Conservation (phyloP, 2,888 invertebrate species). For the Netelia inedita region DNA sequence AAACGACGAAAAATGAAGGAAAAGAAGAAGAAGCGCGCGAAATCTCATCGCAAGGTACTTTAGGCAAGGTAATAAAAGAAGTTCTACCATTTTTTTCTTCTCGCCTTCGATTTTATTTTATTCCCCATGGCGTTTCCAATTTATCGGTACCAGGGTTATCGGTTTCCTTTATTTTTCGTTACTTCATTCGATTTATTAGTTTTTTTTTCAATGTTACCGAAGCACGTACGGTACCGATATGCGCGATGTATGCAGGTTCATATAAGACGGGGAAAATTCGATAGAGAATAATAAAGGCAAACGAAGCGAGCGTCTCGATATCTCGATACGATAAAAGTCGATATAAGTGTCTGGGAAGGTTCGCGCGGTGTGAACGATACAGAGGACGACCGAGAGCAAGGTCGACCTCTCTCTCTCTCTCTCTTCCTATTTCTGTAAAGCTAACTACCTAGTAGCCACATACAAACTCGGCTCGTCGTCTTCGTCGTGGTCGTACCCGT, state of each 20-base stretch:
- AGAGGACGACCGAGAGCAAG: slow-evolving; percentile 8
- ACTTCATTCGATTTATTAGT: neutral
- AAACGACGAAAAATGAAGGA: neutral
- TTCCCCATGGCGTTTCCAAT: neutral
- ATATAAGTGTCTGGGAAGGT: neutral
- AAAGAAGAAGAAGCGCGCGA: slow-evolving; percentile 11
- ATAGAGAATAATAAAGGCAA: neutral
- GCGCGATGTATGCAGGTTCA: neutral
- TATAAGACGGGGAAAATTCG: neutral
- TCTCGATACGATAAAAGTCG: neutral
- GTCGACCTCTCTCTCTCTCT: neutral
- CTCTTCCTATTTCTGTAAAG: slow-evolving; percentile 21
- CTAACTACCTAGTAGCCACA: slow-evolving; percentile 15
- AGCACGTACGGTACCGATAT: neutral
- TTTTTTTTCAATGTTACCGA: neutral
- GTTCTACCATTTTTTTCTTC: neutral
- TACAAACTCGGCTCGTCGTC: neutral
- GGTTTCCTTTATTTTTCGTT: neutral
- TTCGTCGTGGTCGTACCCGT: slow-evolving; percentile 2
- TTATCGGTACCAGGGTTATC: neutral
- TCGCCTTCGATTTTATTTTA: neutral
- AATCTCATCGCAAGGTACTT: slow-evolving; percentile 15
- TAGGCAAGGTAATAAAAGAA: neutral
- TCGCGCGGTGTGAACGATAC: neutral
- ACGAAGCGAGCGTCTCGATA: neutral